Conservation (phyloP, 2,888 invertebrate genomes). For the Pherbina coryleti region DNA sequence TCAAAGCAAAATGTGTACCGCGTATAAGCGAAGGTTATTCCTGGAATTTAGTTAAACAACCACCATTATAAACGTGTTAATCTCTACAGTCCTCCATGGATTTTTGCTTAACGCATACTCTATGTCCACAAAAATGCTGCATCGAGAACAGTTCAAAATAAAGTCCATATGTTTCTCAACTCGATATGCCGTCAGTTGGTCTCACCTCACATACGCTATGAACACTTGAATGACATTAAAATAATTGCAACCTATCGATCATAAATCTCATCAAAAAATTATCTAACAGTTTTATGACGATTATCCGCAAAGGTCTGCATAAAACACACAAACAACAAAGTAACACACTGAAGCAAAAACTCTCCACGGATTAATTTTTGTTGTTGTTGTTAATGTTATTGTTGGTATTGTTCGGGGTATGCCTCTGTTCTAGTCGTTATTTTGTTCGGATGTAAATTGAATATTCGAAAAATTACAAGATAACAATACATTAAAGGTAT, state of each 20-base stretch:
- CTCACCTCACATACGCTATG: background rate
- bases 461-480: background rate
- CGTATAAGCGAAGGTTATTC: too few species aligned
- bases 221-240: constrained; percentile 34
- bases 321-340: background rate
- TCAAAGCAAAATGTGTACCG: too few species aligned
- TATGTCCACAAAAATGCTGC: too few species aligned
- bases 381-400: background rate
- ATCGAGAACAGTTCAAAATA: too few species aligned
- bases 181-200: too few species aligned
- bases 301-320: constrained; percentile 2
- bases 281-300: constrained; percentile 18
- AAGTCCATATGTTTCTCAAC: too few species aligned
- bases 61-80: too few species aligned
- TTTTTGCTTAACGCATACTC: too few species aligned
- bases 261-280: constrained; percentile 56
- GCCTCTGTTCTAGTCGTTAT: background rate
- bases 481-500: too few species aligned
- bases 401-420: background rate
- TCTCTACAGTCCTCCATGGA: too few species aligned
- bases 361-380: background rate
- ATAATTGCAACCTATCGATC: constrained; percentile 55
- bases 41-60: too few species aligned
- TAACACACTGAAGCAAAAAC: background rate
- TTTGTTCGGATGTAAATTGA: background rate